A percentile compares a stretch with the other conserved stretches of the same genome.
These are phyloP conservation scores for Idaea aversata DNA, from an alignment of 2,888 invertebrate genomes.

Conservation along the genomic window DNA sequence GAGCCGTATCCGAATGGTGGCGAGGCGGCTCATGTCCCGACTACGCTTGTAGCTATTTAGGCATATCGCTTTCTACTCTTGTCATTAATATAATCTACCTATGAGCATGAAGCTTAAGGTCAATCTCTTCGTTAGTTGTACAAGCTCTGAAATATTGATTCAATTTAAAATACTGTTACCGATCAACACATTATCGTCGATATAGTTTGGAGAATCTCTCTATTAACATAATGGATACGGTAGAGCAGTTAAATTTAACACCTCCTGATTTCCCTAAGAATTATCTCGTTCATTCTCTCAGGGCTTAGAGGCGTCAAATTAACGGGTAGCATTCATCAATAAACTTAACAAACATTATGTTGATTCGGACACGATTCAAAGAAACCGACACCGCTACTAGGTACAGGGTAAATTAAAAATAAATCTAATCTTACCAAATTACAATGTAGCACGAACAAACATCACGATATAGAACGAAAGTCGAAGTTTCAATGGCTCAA, in stretches of 20 bases:
- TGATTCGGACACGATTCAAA: conserved; percentile 14
- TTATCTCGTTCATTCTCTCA: conserved; percentile 15
- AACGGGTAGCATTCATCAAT: conserved; percentile 9
- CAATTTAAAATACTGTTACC: conserved; percentile 21
- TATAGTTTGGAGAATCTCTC: conserved; percentile 13
- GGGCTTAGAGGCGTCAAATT: conserved; percentile 4
- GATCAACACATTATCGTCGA: conserved; percentile 13
- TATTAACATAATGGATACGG: conserved; percentile 19
- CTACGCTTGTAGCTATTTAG: conserved; percentile 52
- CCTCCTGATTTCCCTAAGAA: conserved; percentile 16
- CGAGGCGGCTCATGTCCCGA: conserved; percentile 41
- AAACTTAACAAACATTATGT: conserved; percentile 6
- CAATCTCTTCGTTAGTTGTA: conserved; percentile 33
- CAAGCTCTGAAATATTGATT: conserved; percentile 20
- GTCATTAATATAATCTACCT: conserved; percentile 43
- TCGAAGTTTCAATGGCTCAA: background rate
- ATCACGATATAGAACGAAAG: conserved; percentile 37
- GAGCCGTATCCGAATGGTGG: conserved; percentile 40
- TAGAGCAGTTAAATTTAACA: conserved; percentile 15
- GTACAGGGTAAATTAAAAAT: conserved; percentile 31
- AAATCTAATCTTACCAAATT: conserved; percentile 37
- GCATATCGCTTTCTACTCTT: conserved; percentile 52
- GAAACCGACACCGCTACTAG: conserved; percentile 17
- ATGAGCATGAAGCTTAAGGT: conserved; percentile 38
- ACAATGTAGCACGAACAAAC: conserved; percentile 40